These are phyloP conservation scores for Bubo blakistoni DNA, from an alignment of 2,113 vertebrate genomes.

Conservation along the genomic window DNA sequence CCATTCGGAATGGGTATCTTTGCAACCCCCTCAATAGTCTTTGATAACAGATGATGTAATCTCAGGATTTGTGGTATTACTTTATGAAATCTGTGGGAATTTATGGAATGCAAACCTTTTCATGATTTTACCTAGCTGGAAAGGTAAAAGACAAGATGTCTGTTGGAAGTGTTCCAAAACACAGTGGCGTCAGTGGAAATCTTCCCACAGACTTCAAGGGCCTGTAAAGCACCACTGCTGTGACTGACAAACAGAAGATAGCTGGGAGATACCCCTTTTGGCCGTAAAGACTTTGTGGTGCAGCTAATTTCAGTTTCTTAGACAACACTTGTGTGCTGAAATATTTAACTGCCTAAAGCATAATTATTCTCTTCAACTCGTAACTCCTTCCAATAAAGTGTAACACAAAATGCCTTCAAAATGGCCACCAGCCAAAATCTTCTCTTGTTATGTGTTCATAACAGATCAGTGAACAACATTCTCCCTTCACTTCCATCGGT, in stretches of 20 bases:
- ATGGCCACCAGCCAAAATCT: background rate
- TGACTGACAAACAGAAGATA: background rate
- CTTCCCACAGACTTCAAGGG: background rate
- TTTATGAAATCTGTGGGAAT: background rate
- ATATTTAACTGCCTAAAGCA: background rate
- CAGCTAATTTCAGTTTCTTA: constrained; percentile 13
- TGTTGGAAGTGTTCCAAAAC: background rate
- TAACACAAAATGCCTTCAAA: background rate
- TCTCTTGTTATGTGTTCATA: background rate
- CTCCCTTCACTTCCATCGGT: background rate
- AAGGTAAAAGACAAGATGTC: background rate
- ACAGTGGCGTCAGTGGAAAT: background rate
- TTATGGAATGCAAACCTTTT: background rate
- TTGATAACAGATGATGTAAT: background rate
- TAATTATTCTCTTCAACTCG: background rate
- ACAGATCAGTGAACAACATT: background rate
- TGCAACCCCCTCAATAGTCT: background rate
- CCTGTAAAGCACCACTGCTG: background rate
- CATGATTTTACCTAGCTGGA: background rate
- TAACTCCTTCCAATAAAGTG: background rate
- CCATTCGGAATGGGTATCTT: background rate
- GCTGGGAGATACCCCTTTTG: background rate
- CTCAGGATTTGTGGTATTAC: background rate
- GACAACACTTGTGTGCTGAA: background rate
- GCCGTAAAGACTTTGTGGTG: background rate